Evolutionary conservation across 2,888 invertebrate genomes (phyloP).

Genomic region (Teleiodes luculella): DNA sequence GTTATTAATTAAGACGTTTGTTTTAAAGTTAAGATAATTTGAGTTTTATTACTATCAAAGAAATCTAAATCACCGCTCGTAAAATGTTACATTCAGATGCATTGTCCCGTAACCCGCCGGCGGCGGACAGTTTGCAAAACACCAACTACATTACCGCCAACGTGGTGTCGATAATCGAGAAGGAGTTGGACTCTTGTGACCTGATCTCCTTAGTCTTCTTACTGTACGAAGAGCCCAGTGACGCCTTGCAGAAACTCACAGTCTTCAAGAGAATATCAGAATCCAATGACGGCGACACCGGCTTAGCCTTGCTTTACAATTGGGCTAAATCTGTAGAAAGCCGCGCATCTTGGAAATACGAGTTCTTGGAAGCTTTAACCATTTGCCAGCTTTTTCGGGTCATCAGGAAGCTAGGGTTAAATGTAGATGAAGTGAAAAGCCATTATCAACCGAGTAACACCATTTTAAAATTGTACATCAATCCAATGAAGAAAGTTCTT

Average conservation of each 20-base stretch:
- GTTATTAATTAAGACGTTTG: too few species aligned
- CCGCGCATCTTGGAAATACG: constrained; percentile 53
- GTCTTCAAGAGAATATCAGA: constrained; percentile 55
- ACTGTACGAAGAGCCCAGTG: constrained; percentile 60
- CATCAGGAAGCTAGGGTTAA: constrained; percentile 57
- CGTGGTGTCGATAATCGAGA: constrained; percentile 54
- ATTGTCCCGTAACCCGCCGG: constrained; percentile 21
- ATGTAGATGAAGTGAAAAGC: constrained; percentile 42
- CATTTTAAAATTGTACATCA: constrained; percentile 40
- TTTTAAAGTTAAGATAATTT: too few species aligned
- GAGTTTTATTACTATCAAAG: too few species aligned
- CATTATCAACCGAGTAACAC: constrained; percentile 49
- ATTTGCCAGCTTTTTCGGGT: constrained; percentile 56
- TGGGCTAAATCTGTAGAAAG: constrained; percentile 54
- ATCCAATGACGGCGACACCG: constrained; percentile 43
- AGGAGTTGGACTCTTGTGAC: constrained; percentile 57
- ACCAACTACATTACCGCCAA: constrained; percentile 47
- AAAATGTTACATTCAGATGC: constrained; percentile 46
- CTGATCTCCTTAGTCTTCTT: constrained; percentile 64
- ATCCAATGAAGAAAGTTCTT: constrained; percentile 57
- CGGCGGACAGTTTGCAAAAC: constrained; percentile 28
- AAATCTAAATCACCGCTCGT: too few species aligned
- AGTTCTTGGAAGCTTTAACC: constrained; percentile 64
- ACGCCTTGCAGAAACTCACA: constrained; percentile 56
- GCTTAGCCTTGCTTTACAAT: constrained; percentile 55